Evolutionary conservation across 2,113 vertebrate species (phyloP).

Genomic region (Casuarius casuarius): DNA sequence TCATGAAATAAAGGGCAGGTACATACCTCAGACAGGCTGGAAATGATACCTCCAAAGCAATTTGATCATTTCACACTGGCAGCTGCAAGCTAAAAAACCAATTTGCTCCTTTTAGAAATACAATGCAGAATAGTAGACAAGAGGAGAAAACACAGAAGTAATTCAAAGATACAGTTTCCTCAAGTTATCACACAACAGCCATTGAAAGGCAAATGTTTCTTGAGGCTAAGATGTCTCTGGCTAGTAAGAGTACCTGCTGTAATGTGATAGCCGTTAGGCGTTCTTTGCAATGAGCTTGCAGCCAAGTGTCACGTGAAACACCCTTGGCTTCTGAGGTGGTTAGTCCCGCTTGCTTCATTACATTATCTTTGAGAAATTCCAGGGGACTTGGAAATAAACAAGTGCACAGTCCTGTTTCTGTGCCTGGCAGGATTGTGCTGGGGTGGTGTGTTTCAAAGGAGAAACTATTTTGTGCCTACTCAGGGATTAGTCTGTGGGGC

Average conservation of each 20-base stretch:
- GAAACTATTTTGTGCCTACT: background rate
- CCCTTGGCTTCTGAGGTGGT: background rate
- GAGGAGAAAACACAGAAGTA: background rate
- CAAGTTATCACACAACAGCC: background rate
- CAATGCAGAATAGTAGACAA: background rate
- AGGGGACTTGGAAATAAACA: conserved; percentile 54
- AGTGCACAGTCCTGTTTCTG: background rate
- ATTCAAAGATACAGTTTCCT: background rate
- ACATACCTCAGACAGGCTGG: accelerated
- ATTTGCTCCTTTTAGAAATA: background rate
- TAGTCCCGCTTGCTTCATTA: conserved; percentile 35
- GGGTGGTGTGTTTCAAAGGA: conserved; percentile 24
- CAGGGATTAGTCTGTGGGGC: background rate
- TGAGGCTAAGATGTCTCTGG: conserved; percentile 9
- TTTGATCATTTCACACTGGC: background rate
- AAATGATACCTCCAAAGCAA: background rate
- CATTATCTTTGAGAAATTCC: conserved; percentile 66
- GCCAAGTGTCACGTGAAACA: background rate
- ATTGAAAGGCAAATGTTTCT: conserved; percentile 6
- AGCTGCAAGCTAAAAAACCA: background rate
- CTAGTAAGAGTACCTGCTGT: background rate
- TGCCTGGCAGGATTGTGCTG: conserved; percentile 28
- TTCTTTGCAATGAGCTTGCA: background rate
- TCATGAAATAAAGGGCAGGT: background rate
- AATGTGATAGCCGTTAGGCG: conserved; percentile 5